phyloP scores from a whole-genome alignment of 2,888 invertebrate species.

The Leptothorax acervorum region DNA sequence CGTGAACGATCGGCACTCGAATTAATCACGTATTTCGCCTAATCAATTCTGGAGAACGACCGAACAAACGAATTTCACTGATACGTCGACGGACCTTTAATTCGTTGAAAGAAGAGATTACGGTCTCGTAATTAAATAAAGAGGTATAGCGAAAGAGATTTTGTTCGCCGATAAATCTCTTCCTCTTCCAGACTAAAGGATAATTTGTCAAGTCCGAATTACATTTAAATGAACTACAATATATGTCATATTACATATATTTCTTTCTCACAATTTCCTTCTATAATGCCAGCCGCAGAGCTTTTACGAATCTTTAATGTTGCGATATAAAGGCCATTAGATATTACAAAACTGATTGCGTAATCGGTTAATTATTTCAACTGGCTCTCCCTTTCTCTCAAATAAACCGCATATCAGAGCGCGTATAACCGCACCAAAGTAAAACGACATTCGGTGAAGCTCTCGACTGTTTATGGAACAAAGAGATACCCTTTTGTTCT shows the following conservation, averaged over 20 bases:
- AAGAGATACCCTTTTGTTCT: conserved; percentile 21
- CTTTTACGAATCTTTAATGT: background rate
- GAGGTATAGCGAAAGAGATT: background rate
- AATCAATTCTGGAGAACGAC: background rate
- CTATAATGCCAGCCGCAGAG: background rate
- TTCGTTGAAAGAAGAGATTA: conserved; percentile 7
- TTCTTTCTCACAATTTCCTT: background rate
- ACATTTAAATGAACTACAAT: background rate
- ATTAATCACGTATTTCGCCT: background rate
- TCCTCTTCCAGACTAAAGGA: background rate
- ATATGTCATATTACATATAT: background rate
- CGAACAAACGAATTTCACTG: background rate
- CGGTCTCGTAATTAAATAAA: background rate
- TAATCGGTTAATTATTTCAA: conserved; percentile 33
- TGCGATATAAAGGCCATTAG: background rate
- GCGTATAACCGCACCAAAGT: background rate
- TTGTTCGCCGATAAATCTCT: conserved; percentile 3
- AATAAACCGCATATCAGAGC: background rate
- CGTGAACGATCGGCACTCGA: background rate
- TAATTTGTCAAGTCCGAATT: conserved; percentile 20
- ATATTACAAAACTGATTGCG: background rate
- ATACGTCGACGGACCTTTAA: background rate
- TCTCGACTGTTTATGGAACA: conserved; percentile 9
- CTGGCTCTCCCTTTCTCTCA: background rate
- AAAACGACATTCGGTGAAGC: conserved; percentile 15